Conservation (phyloP, 2,113 vertebrate species). For the Gymnogyps californianus region DNA sequence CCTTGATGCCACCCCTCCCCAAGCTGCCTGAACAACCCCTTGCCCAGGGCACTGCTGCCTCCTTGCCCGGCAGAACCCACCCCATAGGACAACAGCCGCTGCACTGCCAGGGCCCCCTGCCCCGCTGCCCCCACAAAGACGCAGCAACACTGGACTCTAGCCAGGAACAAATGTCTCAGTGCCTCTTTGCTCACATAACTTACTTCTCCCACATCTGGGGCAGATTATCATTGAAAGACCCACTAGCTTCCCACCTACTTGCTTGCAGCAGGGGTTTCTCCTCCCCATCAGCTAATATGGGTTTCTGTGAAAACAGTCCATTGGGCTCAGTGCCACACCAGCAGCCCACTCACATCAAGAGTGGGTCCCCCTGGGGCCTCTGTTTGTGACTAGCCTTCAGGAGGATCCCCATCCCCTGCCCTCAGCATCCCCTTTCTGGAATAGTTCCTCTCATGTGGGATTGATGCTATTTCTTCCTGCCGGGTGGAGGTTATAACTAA, state of each 20-base stretch:
- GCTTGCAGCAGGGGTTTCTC: neutral
- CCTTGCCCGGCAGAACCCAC: neutral
- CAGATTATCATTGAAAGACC: neutral
- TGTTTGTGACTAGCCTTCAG: neutral
- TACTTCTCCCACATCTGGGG: neutral
- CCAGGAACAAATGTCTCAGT: rapidly evolving
- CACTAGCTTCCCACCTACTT: neutral
- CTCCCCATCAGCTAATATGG: neutral
- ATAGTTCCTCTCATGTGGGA: neutral
- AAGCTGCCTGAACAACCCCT: neutral
- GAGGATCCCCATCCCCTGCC: neutral
- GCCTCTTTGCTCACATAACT: neutral
- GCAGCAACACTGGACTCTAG: neutral
- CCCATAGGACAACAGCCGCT: rapidly evolving
- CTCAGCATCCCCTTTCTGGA: neutral
- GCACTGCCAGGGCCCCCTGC: rapidly evolving
- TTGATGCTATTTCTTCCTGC: neutral
- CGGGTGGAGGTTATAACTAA: neutral
- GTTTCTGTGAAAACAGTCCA: neutral
- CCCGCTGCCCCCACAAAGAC: rapidly evolving
- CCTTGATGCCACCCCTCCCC: no score
- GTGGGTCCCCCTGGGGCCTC: neutral
- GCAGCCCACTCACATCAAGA: neutral
- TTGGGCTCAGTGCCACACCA: neutral
- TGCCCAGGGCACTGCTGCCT: neutral